Conservation (phyloP, 2,888 invertebrate species). For the Argyresthia albistria region DNA sequence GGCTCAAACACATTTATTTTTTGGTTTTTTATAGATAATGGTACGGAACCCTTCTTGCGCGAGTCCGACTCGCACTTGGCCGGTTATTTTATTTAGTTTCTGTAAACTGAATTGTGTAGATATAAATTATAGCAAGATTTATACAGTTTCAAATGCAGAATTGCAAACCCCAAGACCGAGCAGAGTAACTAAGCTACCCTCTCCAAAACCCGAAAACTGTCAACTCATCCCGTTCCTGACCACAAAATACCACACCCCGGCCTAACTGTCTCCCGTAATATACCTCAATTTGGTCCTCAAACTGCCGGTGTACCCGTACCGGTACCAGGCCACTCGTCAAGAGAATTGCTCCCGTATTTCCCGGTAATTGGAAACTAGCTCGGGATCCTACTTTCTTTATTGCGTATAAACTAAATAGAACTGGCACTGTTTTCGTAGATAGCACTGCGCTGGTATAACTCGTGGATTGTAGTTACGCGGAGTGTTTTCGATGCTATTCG, state of each 20-base stretch:
- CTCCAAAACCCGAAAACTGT: no score
- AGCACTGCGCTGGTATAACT: conserved; percentile 1
- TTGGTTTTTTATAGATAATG: no score
- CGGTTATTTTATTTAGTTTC: no score
- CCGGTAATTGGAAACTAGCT: conserved; percentile 68
- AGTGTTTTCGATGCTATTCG: conserved; percentile 50
- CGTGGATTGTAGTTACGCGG: conserved; percentile 41
- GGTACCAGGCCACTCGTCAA: conserved; percentile 59
- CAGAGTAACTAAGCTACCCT: no score
- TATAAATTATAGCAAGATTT: no score
- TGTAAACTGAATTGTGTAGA: no score
- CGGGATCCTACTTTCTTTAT: conserved; percentile 71
- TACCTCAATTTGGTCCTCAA: conserved; percentile 10
- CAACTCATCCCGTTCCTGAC: no score
- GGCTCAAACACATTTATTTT: no score
- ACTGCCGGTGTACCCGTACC: conserved; percentile 40
- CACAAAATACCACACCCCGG: neutral
- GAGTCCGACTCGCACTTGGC: no score
- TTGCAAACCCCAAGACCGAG: neutral
- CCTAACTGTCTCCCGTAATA: neutral
- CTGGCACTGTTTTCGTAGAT: conserved; percentile 46
- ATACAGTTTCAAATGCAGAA: neutral
- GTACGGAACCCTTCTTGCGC: no score
- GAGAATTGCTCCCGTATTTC: conserved; percentile 67
- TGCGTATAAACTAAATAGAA: conserved; percentile 67